Base-by-base conservation (phyloP, 64 coral and sea anemone species). In the Montipora capricornis region DNA sequence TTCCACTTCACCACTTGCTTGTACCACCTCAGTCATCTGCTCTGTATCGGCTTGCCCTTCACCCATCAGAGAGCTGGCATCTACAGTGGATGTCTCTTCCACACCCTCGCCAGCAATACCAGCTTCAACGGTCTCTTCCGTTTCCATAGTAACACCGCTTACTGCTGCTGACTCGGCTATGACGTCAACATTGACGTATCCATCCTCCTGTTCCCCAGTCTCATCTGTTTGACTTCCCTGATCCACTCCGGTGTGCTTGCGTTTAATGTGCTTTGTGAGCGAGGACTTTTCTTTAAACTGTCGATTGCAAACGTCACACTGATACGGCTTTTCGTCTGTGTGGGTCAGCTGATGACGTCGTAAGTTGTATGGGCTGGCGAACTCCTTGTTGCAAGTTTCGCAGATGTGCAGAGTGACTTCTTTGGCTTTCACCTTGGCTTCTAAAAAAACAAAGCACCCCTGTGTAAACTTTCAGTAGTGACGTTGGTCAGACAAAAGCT, bases 261-360 rank as follows among this genome's bases (percentile, higher is more conserved):
- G 98, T 49, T 99, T 99, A 70, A 99, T 89, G 73, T 99, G 98
- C 86, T 99, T 99, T 13, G 98, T 96, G 61, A 99, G 89, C 1
- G 98, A 99, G n/a, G 98, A 99, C 29, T 99, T 99, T 75, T 99
- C 98, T 48, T 99, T 99, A 80, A 99, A 99, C 50, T 92, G 89
- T 64, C 95, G 92, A 80, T 92, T 87, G 64, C 98, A 99, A 22
- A 96, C 93, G 13, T 99, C 95, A 81, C 98, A 99, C 79, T 96
- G 92, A 77, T 91, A 99, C 20, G 98, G 98, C 13, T 96, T 94
- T 86, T 99, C 98, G 66, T 99, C 98, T 70, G 95, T 99, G 87
- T 99, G 98, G 2, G 98, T 99, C 48, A 99, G 87, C 10, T 96
- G 98, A 12, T 99, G 98, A 19, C 98, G 89, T 19, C 92, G 92